phyloP scores from a whole-genome alignment of 1,140 invertebrate genomes.

The Microvelia longipes region DNA sequence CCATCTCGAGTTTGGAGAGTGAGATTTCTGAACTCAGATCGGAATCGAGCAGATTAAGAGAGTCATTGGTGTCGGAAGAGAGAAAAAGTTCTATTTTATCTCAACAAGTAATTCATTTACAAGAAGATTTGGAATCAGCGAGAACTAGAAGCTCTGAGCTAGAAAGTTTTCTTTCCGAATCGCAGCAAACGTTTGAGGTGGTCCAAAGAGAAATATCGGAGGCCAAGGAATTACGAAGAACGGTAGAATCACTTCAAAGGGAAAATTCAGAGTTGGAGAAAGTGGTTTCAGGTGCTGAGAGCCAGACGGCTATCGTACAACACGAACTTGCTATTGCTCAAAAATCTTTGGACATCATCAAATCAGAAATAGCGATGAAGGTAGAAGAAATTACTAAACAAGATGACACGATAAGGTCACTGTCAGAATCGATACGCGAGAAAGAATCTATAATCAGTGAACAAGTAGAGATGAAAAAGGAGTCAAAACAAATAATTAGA shows the following conservation, averaged over 20 bases:
- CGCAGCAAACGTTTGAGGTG: not conserved
- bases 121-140: not conserved
- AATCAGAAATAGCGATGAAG: not conserved
- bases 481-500: too few relatives aligned
- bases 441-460: too few relatives aligned
- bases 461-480: too few relatives aligned
- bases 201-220: not conserved
- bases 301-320: not conserved
- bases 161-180: not conserved
- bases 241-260: not conserved
- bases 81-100: not conserved
- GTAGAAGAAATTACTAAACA: not conserved
- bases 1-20: not conserved
- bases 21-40: not conserved
- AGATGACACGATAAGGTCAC: too few relatives aligned
- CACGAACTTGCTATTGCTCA: not conserved
- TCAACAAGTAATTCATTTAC: not conserved
- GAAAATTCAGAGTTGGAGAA: not conserved
- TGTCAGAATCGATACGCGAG: too few relatives aligned
- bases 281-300: not conserved
- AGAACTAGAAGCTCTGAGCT: not conserved
- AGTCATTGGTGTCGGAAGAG: not conserved
- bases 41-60: not conserved
- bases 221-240: not conserved
- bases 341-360: not conserved